Percentiles rank a stretch among this genome's conserved stretches.
phyloP scores from a whole-genome alignment of 2,888 invertebrate genomes.

The Clunio marinus region DNA sequence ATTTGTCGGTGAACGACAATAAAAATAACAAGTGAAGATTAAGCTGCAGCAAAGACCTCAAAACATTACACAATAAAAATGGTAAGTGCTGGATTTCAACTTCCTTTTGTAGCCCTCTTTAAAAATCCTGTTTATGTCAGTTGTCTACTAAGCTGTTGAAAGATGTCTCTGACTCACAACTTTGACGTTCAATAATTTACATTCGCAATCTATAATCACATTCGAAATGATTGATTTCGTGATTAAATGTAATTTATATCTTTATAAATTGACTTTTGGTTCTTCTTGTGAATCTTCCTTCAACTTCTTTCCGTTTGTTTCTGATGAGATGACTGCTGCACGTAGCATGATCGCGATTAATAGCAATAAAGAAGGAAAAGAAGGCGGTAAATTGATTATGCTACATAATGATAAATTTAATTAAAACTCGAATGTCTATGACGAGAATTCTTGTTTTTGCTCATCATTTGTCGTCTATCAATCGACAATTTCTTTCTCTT shows the following conservation, averaged over 20 bases:
- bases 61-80: constrained; percentile 11
- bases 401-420: constrained; percentile 22
- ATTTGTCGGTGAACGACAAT: too few relatives aligned
- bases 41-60: background rate
- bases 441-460: too few relatives aligned
- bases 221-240: constrained; percentile 32
- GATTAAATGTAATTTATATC: constrained; percentile 35
- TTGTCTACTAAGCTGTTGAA: background rate
- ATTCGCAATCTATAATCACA: constrained; percentile 12
- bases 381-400: constrained; percentile 31
- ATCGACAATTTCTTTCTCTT: too few relatives aligned
- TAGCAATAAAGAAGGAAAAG: constrained; percentile 14
- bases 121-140: background rate
- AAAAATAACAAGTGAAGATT: background rate
- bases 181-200: constrained; percentile 2
- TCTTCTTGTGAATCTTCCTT: background rate
- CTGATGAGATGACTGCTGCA: constrained; percentile 19
- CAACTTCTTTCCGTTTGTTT: constrained; percentile 5
- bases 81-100: constrained; percentile 13
- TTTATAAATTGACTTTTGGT: constrained; percentile 6
- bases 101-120: background rate
- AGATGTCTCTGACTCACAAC: constrained; percentile 2
- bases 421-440: constrained; percentile 19
- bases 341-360: constrained; percentile 27
- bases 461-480: too few relatives aligned